Conservation (phyloP, 2,888 invertebrate genomes). For the Apodemia zela region DNA sequence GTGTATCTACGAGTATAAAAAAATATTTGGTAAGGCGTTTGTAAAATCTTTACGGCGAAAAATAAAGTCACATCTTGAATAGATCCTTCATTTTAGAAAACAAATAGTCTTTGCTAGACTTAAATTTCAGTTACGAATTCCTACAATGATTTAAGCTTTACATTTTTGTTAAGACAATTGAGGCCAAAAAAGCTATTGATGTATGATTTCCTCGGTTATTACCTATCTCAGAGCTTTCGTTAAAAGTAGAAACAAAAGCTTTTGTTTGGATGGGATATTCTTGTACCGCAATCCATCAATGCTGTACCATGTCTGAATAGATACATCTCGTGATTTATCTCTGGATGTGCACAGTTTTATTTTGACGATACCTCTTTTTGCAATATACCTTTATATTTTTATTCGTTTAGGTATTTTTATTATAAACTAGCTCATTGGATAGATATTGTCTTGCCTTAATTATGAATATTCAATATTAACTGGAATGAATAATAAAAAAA, state of each 20-base stretch:
- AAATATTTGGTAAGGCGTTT: too few species aligned
- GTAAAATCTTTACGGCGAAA: too few species aligned
- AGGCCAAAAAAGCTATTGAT: slow-evolving; percentile 1
- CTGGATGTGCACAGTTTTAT: not conserved
- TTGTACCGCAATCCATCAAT: slow-evolving; percentile 28
- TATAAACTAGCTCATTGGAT: too few species aligned
- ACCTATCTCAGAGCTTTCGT: slow-evolving; percentile 1
- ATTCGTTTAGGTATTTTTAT: not conserved
- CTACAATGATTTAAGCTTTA: not conserved
- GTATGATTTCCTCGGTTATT: not conserved
- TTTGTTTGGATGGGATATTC: slow-evolving; percentile 22
- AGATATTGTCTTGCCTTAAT: too few species aligned
- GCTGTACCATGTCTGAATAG: slow-evolving; percentile 24
- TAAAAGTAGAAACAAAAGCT: slow-evolving; percentile 23
- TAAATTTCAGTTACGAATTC: not conserved
- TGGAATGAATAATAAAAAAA: too few species aligned
- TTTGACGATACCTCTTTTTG: not conserved
- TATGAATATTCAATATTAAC: too few species aligned
- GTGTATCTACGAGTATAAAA: too few species aligned
- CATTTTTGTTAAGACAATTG: not conserved
- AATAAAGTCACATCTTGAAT: too few species aligned
- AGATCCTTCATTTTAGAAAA: too few species aligned
- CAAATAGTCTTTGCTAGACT: too few species aligned
- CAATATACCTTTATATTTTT: not conserved
- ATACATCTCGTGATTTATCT: not conserved